phyloP scores from a whole-genome alignment of 2,888 invertebrate species.

The Tetanocera ferruginea region DNA sequence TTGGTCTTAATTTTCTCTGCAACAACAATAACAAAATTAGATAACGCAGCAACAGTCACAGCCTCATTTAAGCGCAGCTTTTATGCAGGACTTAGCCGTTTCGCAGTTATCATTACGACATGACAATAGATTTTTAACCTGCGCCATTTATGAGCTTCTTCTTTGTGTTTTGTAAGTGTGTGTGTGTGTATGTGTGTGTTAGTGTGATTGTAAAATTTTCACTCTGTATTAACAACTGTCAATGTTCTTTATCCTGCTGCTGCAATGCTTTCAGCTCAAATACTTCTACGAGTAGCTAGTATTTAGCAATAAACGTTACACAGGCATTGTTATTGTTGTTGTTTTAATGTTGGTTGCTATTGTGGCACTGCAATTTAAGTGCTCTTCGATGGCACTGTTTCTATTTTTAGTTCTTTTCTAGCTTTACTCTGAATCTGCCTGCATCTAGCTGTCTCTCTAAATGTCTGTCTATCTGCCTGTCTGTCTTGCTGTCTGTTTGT shows the following conservation, averaged over 20 bases:
- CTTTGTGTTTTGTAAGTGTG: not conserved
- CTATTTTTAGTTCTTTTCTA: not conserved
- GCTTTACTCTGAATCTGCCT: not conserved
- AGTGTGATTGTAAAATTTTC: not conserved
- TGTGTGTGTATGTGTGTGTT: not conserved
- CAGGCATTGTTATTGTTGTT: not conserved
- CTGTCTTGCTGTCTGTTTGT: not conserved
- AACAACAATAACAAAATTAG: not conserved
- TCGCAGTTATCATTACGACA: conserved; percentile 11
- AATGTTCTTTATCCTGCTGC: not conserved
- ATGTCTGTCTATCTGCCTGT: not conserved
- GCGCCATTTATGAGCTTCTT: not conserved
- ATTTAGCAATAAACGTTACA: not conserved
- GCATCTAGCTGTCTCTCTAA: not conserved
- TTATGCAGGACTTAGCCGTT: not conserved
- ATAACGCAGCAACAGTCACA: not conserved
- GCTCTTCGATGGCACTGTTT: not conserved
- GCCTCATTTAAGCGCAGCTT: not conserved
- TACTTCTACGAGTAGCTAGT: not conserved
- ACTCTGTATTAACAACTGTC: not conserved
- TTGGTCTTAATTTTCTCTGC: not conserved
- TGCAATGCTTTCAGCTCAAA: not conserved
- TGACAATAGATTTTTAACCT: conserved; percentile 15
- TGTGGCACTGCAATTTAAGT: conserved; percentile 24
- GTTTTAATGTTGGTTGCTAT: not conserved